Conservation (phyloP, 2,888 invertebrate genomes). For the Nebria brevicollis region DNA sequence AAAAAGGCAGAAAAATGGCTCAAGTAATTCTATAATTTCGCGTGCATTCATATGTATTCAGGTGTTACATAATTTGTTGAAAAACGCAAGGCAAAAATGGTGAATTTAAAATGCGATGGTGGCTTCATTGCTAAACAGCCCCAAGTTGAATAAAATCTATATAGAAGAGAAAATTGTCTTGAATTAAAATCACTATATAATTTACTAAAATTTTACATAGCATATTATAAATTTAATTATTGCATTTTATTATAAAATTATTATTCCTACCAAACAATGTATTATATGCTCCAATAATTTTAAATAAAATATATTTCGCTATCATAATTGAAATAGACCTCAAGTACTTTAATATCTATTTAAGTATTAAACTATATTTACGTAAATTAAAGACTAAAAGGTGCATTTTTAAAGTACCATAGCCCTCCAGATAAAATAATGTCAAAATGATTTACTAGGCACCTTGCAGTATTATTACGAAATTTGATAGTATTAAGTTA, state of each 20-base stretch:
- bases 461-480: neutral
- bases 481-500: neutral
- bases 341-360: no score
- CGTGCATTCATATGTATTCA: neutral
- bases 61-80: neutral
- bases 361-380: neutral
- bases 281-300: no score
- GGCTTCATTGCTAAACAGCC: neutral
- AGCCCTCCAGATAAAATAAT: neutral
- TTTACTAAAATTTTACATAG: no score
- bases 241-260: no score
- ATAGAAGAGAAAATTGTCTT: no score
- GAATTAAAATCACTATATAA: no score
- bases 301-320: no score
- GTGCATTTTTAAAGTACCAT: neutral
- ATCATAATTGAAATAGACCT: neutral
- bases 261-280: no score
- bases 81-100: conserved; percentile 1
- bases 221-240: no score
- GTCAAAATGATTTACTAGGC: neutral
- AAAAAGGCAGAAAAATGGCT: neutral
- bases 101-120: neutral
- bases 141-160: no score
- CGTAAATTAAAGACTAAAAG: neutral
- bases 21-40: neutral